These are phyloP conservation scores for Drosophila niveifrons DNA, from an alignment of 2,888 invertebrate genomes.

Conservation along the genomic window DNA sequence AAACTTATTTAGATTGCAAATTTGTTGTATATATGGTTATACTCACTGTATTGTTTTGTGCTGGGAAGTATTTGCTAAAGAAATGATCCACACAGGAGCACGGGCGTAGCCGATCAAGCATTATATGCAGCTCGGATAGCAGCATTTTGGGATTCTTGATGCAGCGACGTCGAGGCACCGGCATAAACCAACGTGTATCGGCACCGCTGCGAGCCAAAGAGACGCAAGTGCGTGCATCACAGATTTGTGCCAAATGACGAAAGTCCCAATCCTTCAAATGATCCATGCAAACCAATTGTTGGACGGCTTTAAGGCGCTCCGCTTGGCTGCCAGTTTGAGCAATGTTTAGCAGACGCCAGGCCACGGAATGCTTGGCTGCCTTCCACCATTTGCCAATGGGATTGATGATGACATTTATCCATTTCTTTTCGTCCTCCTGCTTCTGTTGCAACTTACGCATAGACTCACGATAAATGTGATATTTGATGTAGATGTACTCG, in stretches of 20 bases:
- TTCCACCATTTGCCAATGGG: slow-evolving; percentile 87
- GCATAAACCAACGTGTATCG: slow-evolving; percentile 91
- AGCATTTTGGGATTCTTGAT: slow-evolving; percentile 84
- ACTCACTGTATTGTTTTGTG: slow-evolving; percentile 77
- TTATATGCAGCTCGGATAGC: slow-evolving; percentile 80
- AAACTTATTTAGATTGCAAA: not conserved
- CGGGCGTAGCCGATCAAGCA: slow-evolving; percentile 79
- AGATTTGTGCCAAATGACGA: slow-evolving; percentile 91
- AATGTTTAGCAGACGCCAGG: slow-evolving; percentile 89
- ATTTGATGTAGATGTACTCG: slow-evolving; percentile 87
- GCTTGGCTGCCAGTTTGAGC: slow-evolving; percentile 88
- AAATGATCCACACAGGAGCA: slow-evolving; percentile 83
- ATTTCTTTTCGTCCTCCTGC: slow-evolving; percentile 84
- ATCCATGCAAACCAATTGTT: slow-evolving; percentile 88
- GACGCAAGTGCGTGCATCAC: slow-evolving; percentile 91
- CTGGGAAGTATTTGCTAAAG: slow-evolving; percentile 83
- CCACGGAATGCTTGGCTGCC: slow-evolving; percentile 88
- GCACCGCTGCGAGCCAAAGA: slow-evolving; percentile 91
- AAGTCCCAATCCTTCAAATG: slow-evolving; percentile 90
- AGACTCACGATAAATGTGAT: slow-evolving; percentile 86
- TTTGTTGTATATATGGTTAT: not conserved
- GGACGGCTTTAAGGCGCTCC: slow-evolving; percentile 88
- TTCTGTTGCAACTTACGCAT: slow-evolving; percentile 83
- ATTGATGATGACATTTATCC: slow-evolving; percentile 85
- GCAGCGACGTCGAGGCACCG: slow-evolving; percentile 87